Percentiles rank a stretch among this genome's conserved stretches.
Evolutionary conservation across 2,888 invertebrate species (phyloP).

Genomic region (Brachypterus glaber): DNA sequence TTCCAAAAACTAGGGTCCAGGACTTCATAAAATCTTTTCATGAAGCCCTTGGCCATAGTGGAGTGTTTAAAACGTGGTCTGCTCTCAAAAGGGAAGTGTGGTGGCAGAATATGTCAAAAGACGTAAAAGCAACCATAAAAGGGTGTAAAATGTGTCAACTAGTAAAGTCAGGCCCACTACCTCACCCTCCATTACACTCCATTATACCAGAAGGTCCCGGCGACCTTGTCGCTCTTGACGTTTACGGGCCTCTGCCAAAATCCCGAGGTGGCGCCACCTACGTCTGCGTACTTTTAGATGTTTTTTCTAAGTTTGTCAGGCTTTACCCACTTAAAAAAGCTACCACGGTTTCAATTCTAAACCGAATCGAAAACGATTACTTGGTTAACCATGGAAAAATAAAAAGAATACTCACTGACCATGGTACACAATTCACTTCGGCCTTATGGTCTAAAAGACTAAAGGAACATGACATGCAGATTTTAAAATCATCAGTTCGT

Average conservation of each 20-base stretch:
- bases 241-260: slow-evolving; percentile 10
- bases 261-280: slow-evolving; percentile 8
- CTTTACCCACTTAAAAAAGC: slow-evolving; percentile 13
- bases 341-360: slow-evolving; percentile 9
- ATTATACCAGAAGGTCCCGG: slow-evolving; percentile 4
- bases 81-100: slow-evolving; percentile 2
- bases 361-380: slow-evolving; percentile 7
- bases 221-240: no score
- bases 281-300: slow-evolving; percentile 10
- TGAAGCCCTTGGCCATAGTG: slow-evolving; percentile 11
- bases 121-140: slow-evolving; percentile 4
- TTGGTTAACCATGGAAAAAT: slow-evolving; percentile 7
- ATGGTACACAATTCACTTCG: slow-evolving; percentile 13
- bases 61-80: slow-evolving; percentile 6
- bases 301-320: slow-evolving; percentile 11
- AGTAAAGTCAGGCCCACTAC: slow-evolving; percentile 4
- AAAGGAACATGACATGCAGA: slow-evolving; percentile 8
- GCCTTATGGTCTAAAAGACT: slow-evolving; percentile 14
- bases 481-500: slow-evolving; percentile 14
- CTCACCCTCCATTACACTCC: slow-evolving; percentile 4
- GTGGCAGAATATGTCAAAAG: slow-evolving; percentile 9
- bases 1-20: no score
- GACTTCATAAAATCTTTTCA: no score
- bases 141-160: slow-evolving; percentile 14
- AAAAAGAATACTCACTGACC: slow-evolving; percentile 11